phyloP scores from a whole-genome alignment of 2,797 vertebrate genomes.

The Coregonus suidteri region DNA sequence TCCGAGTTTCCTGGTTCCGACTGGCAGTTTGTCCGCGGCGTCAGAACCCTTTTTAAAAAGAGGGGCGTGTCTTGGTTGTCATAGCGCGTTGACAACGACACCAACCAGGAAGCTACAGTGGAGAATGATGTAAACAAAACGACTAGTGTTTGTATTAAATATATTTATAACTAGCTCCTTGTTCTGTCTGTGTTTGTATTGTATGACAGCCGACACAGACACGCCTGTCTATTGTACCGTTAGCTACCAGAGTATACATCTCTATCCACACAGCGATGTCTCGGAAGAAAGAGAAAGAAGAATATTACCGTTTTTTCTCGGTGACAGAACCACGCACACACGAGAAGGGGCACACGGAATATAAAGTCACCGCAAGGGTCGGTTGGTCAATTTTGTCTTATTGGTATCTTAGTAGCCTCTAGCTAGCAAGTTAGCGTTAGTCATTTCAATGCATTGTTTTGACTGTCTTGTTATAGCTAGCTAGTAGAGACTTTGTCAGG shows the following conservation, averaged over 20 bases:
- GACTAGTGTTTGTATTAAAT: neutral
- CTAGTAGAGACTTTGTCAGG: too few species aligned
- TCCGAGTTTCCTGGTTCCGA: too few species aligned
- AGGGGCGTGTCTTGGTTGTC: neutral
- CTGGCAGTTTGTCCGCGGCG: neutral
- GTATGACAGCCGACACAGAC: neutral
- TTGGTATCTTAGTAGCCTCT: neutral
- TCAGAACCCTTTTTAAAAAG: neutral
- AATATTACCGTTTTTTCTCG: constrained; percentile 82
- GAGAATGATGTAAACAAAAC: neutral
- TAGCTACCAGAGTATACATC: too few species aligned
- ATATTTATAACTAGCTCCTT: too few species aligned
- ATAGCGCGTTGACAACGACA: too few species aligned
- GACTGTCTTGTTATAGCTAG: too few species aligned
- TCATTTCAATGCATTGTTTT: too few species aligned
- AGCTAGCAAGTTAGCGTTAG: too few species aligned
- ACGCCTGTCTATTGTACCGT: neutral
- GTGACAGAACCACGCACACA: constrained; percentile 86
- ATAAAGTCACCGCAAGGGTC: constrained; percentile 88
- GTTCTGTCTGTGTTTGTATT: neutral
- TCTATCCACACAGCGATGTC: constrained; percentile 74
- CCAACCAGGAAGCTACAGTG: too few species aligned
- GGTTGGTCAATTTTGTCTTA: constrained; percentile 36
- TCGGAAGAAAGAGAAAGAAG: constrained; percentile 79
- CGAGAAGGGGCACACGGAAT: constrained; percentile 90